These are phyloP conservation scores for Meghimatium bilineatum DNA, from an alignment of 2,888 invertebrate genomes.

Conservation along the genomic window DNA sequence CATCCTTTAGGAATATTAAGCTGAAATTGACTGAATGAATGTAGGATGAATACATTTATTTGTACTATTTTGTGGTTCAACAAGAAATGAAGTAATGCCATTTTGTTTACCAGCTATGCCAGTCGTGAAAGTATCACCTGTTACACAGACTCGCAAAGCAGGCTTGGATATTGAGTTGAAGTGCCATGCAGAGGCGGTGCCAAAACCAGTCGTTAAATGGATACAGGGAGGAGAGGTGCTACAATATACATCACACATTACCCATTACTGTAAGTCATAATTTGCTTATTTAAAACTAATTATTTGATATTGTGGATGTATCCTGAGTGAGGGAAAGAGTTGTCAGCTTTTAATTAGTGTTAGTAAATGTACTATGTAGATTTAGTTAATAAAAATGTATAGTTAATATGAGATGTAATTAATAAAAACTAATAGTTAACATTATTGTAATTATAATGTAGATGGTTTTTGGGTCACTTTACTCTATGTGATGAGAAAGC, in stretches of 20 bases:
- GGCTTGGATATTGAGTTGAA: slow-evolving; percentile 84
- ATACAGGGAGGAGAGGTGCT: slow-evolving; percentile 78
- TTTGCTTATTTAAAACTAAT: neutral
- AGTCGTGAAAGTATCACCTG: slow-evolving; percentile 84
- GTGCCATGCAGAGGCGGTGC: slow-evolving; percentile 86
- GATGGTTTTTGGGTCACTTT: too few relatives aligned
- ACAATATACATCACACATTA: slow-evolving; percentile 12
- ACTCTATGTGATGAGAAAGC: too few relatives aligned
- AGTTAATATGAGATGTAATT: too few relatives aligned
- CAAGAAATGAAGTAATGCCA: neutral
- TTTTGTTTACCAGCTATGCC: slow-evolving; percentile 81
- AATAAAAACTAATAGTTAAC: too few relatives aligned
- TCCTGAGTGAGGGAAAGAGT: neutral
- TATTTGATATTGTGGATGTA: neutral
- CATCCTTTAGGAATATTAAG: too few relatives aligned
- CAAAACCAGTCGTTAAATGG: slow-evolving; percentile 84
- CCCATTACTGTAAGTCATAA: slow-evolving; percentile 37
- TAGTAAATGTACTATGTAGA: too few relatives aligned
- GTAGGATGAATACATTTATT: too few relatives aligned
- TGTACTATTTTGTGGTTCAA: too few relatives aligned
- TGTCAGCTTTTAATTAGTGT: too few relatives aligned
- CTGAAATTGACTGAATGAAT: too few relatives aligned
- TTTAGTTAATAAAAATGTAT: too few relatives aligned
- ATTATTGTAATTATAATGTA: too few relatives aligned
- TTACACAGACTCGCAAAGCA: slow-evolving; percentile 83